Evolutionary conservation across 1,140 invertebrate species (phyloP), one percentile per base, ranked within the genome.

Genomic region (Dolichoris vasculosae): DNA sequence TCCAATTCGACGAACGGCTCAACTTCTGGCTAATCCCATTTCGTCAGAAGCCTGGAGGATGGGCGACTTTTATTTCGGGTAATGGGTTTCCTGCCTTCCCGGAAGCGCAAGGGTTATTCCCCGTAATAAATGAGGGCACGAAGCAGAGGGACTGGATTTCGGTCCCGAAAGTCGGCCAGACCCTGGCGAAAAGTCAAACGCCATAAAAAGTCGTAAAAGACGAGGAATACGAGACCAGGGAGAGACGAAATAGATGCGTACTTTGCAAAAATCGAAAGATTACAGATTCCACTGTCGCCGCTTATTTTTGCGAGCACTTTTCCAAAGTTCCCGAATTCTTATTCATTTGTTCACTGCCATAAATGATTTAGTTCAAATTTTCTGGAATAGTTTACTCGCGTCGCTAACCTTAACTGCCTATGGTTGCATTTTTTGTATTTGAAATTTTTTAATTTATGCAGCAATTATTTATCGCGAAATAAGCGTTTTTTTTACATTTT

Each of bases 21-120:
- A 69, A 64, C 71, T 48, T 51, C 64, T 32, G 40, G 69, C 40
- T 82, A 64, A 69, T 84, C 83, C 77, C 77, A 64, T 84, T 87
- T 77, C 77, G 69, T 32, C 32, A 26, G 3, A 35, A 35, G 73
- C 40, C 11, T 43, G 15, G 8, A 30, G 86, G 8, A 35, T 30
- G 48, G 17, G 23, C 30, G 43, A 82, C 73, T 55, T 82, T 82
- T 63, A 83, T 84, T 55, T 46, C 23, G 75, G 75, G 75, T 83
- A 88, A 87, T 86, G 77, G 84, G 78, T 80, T 79, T 63, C 35
- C 48, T 73, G 43, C 63, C 84, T 46, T 84, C 75, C 80, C n/a
- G 76, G 86, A 88, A 89, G 64, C 82, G 86, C 83, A 88, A 89
- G 88, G 87, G 88, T 90, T 90, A 87, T 87, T 79, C 64, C 55